phyloP scores from a whole-genome alignment of 2,888 invertebrate genomes.

The Macropis europaea region DNA sequence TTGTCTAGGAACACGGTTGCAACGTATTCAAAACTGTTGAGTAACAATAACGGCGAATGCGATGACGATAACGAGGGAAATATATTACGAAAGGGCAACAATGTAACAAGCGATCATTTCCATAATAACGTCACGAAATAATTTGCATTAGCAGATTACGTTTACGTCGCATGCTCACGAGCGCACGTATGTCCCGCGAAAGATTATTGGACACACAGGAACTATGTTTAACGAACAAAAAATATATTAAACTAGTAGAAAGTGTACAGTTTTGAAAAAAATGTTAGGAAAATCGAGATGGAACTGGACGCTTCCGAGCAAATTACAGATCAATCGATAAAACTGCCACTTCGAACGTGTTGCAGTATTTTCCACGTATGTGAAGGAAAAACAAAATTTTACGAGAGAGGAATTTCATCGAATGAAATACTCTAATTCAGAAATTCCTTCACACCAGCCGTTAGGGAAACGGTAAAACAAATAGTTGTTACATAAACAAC shows the following conservation, averaged over 20 bases:
- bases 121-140: slow-evolving; percentile 24
- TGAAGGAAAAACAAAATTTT: not conserved
- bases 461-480: too few relatives aligned
- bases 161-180: slow-evolving; percentile 1
- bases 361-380: slow-evolving; percentile 3
- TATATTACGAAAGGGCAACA: slow-evolving; percentile 4
- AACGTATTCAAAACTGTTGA: not conserved
- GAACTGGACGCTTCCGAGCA: slow-evolving; percentile 1
- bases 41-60: not conserved
- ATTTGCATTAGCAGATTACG: slow-evolving; percentile 31
- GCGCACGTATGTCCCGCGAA: not conserved
- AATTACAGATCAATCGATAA: slow-evolving; percentile 30
- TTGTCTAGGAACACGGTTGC: not conserved
- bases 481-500: too few relatives aligned
- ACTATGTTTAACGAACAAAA: not conserved
- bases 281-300: not conserved
- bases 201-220: not conserved
- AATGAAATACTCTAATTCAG: not conserved
- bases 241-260: not conserved
- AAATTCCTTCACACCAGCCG: not conserved
- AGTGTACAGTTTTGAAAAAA: not conserved
- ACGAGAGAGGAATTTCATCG: not conserved
- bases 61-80: not conserved
- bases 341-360: not conserved
- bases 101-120: slow-evolving; percentile 19